Evolutionary conservation across 1,140 invertebrate genomes (phyloP).

Genomic region (Drosophila triauraria): DNA sequence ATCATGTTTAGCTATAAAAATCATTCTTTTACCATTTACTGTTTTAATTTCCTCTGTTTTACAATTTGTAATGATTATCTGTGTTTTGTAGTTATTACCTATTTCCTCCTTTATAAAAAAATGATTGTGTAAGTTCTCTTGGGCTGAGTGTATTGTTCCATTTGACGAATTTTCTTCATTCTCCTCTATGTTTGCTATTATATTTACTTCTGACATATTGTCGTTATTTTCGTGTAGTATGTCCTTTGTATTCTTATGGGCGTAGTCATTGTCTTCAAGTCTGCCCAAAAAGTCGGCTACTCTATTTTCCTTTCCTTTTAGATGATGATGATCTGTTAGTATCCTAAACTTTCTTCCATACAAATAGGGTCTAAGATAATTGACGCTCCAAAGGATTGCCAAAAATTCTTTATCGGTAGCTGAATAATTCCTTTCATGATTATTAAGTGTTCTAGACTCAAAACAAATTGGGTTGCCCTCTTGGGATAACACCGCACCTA

Average conservation of each 20-base stretch:
- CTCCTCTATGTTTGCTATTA: not conserved
- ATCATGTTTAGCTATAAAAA: constrained; percentile 6
- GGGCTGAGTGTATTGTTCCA: no score
- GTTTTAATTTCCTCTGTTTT: constrained; percentile 13
- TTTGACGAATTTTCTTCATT: not conserved
- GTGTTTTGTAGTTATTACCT: no score
- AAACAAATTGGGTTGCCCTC: constrained; percentile 7
- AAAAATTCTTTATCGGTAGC: constrained; percentile 1
- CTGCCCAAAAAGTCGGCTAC: not conserved
- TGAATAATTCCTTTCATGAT: not conserved
- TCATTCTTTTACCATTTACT: constrained; percentile 2
- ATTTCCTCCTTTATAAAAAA: no score
- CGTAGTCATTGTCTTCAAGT: not conserved
- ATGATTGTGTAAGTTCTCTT: constrained; percentile 1
- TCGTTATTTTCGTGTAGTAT: no score
- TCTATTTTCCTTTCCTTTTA: constrained; percentile 4
- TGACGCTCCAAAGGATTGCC: not conserved
- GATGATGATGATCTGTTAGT: constrained; percentile 1
- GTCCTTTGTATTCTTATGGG: no score
- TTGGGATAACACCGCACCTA: constrained; percentile 2
- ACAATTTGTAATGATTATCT: constrained; percentile 6
- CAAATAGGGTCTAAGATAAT: not conserved
- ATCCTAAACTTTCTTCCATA: not conserved
- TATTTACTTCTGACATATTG: not conserved
- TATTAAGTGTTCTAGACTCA: constrained; percentile 1